Base-by-base conservation (phyloP, 1,140 invertebrate species). In the Charaxes varanes region DNA sequence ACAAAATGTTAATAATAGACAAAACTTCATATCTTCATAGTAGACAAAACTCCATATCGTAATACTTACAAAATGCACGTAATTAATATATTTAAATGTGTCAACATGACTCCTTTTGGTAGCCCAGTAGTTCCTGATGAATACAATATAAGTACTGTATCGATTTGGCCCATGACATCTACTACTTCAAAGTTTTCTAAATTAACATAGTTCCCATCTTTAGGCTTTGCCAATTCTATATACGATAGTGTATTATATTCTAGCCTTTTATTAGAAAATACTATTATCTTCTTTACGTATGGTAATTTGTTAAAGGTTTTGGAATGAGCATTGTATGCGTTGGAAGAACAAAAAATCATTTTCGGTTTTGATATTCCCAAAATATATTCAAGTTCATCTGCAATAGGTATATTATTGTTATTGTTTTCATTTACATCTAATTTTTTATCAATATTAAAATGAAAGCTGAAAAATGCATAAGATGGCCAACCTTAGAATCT, bases 41-140 rank as follows among this genome's bases (percentile, higher is more conserved):
- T 21, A 17, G 15, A 30, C 14, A 22, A 24, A 32, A 36, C 6
- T 32, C 35, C 19, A 6, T 12, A 12, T 2, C 1, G 18, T 16
- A 32, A 42, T 34, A 66, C 68, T 45, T 52, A 68, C 62, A 38
- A 1, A 14, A 13, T 26, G 15, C 52, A 58, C 11, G 32, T 27
- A 3, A 49, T 18, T 4, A 62, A 13, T 4, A 60, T 11, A 36
- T 96, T 97, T 50, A 91, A 88, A 43, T 76, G 68, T 0, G 90
- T 91, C 21, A 93, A 65, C 85, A 91, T 89, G 0, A 93, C 92
- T 10, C 92, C 92, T 74, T 94, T 94, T 0, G 93, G 92, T 17
- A 89, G 62, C 37, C 93, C 92, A 2, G 92, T 93, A 6, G 92
- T 93, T 12, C 92, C 92, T 42, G 90, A 92, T 0, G 90, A 87